Percentiles rank a stretch among this genome's conserved stretches.
These are phyloP conservation scores for Chascanopsetta lugubris DNA, from an alignment of 2,113 vertebrate genomes.

Conservation along the genomic window DNA sequence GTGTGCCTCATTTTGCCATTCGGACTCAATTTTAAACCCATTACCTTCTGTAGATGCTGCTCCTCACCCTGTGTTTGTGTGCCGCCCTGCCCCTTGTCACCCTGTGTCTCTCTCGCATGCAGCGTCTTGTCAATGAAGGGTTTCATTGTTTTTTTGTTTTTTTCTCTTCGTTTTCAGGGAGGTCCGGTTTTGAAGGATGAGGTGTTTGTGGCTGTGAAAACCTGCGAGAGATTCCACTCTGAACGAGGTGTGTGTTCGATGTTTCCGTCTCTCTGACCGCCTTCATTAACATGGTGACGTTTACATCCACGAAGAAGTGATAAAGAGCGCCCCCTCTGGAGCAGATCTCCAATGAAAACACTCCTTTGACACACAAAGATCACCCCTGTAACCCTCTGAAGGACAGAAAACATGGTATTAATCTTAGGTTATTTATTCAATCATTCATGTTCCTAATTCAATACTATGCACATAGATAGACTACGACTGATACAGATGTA, in stretches of 20 bases:
- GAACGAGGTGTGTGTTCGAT: constrained; percentile 80
- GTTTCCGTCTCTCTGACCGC: too few species aligned
- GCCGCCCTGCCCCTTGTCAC: neutral
- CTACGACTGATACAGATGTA: too few species aligned
- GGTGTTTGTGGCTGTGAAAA: constrained; percentile 94
- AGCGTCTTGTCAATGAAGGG: neutral
- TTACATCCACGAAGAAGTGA: too few species aligned
- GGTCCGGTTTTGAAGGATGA: constrained; percentile 83
- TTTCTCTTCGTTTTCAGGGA: constrained; percentile 74
- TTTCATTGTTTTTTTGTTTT: neutral
- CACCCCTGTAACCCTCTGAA: too few species aligned
- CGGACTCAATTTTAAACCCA: constrained; percentile 8
- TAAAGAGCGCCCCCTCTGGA: too few species aligned
- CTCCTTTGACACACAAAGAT: too few species aligned
- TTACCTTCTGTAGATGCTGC: neutral
- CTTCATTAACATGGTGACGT: too few species aligned
- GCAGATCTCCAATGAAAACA: too few species aligned
- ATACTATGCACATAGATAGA: too few species aligned
- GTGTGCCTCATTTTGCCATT: constrained; percentile 18
- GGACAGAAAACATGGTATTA: too few species aligned
- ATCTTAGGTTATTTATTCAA: too few species aligned
- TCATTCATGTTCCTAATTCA: too few species aligned
- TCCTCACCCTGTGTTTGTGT: constrained; percentile 7
- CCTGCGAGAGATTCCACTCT: constrained; percentile 89
- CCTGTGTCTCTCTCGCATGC: neutral